Base-by-base conservation (phyloP, 2,113 vertebrate species). In the Saimiri boliviensis region DNA sequence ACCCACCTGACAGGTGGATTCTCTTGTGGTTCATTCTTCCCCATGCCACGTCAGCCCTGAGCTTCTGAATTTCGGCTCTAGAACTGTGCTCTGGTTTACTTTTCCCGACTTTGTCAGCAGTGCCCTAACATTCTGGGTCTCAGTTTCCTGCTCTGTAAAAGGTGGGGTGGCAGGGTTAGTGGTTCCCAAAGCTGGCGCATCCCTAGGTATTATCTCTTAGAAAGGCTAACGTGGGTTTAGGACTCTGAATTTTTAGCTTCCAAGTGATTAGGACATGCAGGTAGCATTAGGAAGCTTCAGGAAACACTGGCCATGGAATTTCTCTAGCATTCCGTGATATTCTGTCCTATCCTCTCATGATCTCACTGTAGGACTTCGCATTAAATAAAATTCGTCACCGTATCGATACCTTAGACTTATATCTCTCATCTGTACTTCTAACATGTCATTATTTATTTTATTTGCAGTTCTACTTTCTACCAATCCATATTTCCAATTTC, bases 1-100 rank as follows among this genome's bases (percentile, higher is more conserved):
- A 52, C 17, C 16, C 52, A 52, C 60, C 89, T 10, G 17, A 4
- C 19, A 7, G 60, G 21, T 13, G 40, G 70, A 8, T 20, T 76
- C 79, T 71, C 63, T 40, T 10, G 12, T 1, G 7, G 68, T 5
- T 11, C 20, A 13, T 21, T 80, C 21, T 76, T 70, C 58, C 11
- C 21, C 1, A 0, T 16, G 52, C 13, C 52, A 0, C 8, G 13
- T 37, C 37, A 17, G 77, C 19, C 11, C 27, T 30, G 42, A 8
- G 35, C 6, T n/a, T 63, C 86, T 74, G 42, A 49, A 58, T 42
- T 27, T 45, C n/a, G 40, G 70, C 37, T 74, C n/a, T n/a, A n/a
- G 76, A 77, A 23, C 49, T 30, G 6, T 37, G 6, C n/a, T 76
- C 32, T n/a, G 0, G 8, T 35, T 60, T 70, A 47, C 14, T 32